These are phyloP conservation scores for Drosophila limbata DNA, from an alignment of 2,888 invertebrate species.

Conservation along the genomic window DNA sequence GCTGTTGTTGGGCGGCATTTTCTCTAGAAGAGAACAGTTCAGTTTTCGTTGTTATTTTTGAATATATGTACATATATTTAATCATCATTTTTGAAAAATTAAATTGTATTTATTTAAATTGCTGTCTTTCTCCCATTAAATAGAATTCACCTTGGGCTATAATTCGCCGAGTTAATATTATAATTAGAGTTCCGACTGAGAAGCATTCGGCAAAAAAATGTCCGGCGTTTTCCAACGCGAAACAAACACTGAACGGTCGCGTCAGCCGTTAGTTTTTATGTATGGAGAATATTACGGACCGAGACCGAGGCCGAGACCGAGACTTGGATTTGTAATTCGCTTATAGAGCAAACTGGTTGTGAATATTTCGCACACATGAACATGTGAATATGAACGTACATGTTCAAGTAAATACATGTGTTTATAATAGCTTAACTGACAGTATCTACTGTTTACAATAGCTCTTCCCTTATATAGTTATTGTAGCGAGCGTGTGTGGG, in stretches of 20 bases:
- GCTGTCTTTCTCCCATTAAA: background rate
- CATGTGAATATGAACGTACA: background rate
- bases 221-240: constrained; percentile 29
- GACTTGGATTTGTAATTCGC: constrained; percentile 1
- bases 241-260: constrained; percentile 40
- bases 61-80: background rate
- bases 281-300: constrained; percentile 11
- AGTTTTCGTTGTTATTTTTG: background rate
- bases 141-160: constrained; percentile 9
- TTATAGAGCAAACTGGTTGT: constrained; percentile 36
- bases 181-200: background rate
- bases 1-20: constrained; percentile 39
- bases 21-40: constrained; percentile 20
- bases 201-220: constrained; percentile 1
- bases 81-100: background rate
- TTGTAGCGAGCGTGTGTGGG: constrained; percentile 1
- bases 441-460: constrained; percentile 6
- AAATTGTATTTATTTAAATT: background rate
- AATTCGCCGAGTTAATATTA: constrained; percentile 1
- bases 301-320: constrained; percentile 6
- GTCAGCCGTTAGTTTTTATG: constrained; percentile 11
- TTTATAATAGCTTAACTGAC: constrained; percentile 9
- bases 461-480: background rate
- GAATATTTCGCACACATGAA: background rate
- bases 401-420: background rate